phyloP scores from a whole-genome alignment of 2,888 invertebrate species.

The Melanostoma scalare region DNA sequence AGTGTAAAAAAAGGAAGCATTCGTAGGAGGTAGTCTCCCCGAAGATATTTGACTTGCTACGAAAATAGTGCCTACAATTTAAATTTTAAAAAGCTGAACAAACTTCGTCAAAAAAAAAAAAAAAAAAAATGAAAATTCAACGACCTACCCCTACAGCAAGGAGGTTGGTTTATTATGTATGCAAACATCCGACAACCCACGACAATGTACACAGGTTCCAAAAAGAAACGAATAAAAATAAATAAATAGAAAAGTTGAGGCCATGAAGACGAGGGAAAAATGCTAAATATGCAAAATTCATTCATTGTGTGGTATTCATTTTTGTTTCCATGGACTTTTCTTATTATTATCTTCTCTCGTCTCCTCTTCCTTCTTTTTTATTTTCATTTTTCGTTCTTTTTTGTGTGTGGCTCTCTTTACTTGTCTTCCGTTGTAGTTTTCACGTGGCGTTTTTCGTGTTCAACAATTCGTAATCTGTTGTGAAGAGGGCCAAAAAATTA shows the following conservation, averaged over 20 bases:
- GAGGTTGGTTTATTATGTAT: slow-evolving; percentile 45
- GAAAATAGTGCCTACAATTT: slow-evolving; percentile 13
- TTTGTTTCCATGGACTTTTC: slow-evolving; percentile 29
- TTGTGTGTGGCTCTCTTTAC: background rate
- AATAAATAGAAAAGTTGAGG: slow-evolving; percentile 24
- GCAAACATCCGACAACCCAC: slow-evolving; percentile 37
- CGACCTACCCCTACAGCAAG: slow-evolving; percentile 10
- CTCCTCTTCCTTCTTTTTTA: slow-evolving; percentile 17
- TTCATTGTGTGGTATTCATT: slow-evolving; percentile 63
- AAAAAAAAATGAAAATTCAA: slow-evolving; percentile 32
- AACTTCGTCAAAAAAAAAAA: slow-evolving; percentile 1
- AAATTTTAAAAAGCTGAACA: background rate
- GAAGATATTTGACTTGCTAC: background rate
- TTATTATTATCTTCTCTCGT: background rate
- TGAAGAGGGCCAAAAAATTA: slow-evolving; percentile 69
- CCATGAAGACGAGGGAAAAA: slow-evolving; percentile 57
- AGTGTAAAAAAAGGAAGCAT: background rate
- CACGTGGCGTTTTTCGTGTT: slow-evolving; percentile 67
- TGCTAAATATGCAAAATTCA: slow-evolving; percentile 71
- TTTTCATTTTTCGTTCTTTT: too few relatives aligned
- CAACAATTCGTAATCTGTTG: slow-evolving; percentile 70
- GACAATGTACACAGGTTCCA: slow-evolving; percentile 6
- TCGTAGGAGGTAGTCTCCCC: background rate
- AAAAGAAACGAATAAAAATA: slow-evolving; percentile 1
- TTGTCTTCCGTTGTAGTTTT: slow-evolving; percentile 47